These are phyloP conservation scores for Rhagoletis pomonella DNA, from an alignment of 1,140 invertebrate genomes.

Conservation along the genomic window DNA sequence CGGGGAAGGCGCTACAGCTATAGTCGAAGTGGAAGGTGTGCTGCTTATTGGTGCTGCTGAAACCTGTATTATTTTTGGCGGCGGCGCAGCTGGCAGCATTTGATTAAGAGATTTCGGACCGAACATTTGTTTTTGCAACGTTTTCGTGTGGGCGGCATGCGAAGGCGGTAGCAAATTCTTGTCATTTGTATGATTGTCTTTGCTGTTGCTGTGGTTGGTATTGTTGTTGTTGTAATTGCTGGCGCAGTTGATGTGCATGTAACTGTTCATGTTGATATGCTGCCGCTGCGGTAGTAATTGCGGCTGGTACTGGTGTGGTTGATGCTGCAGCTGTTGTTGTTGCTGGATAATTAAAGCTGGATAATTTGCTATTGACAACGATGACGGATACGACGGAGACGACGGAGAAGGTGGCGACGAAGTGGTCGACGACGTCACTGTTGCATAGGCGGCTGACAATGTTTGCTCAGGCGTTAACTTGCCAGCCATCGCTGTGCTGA, in stretches of 20 bases:
- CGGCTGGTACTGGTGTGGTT: background rate
- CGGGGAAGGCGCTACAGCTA: background rate
- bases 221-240: conserved; percentile 48
- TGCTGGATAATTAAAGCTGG: background rate
- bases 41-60: background rate
- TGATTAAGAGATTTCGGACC: conserved; percentile 51
- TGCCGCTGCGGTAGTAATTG: background rate
- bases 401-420: background rate
- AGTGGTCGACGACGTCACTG: background rate
- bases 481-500: no score
- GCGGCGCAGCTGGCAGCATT: conserved; percentile 7
- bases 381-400: background rate
- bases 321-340: conserved; percentile 5
- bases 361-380: background rate
- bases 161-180: conserved; percentile 55
- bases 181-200: conserved; percentile 23
- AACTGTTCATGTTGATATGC: background rate
- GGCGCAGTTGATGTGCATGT: background rate
- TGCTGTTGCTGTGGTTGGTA: conserved; percentile 22
- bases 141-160: conserved; percentile 56
- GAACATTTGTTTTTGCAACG: conserved; percentile 58
- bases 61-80: conserved; percentile 47
- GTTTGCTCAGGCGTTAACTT: conserved; percentile 1
- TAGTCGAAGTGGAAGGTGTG: background rate
- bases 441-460: background rate